Evolutionary conservation across 2,888 invertebrate genomes (phyloP).

Genomic region (Anoncus sp.): DNA sequence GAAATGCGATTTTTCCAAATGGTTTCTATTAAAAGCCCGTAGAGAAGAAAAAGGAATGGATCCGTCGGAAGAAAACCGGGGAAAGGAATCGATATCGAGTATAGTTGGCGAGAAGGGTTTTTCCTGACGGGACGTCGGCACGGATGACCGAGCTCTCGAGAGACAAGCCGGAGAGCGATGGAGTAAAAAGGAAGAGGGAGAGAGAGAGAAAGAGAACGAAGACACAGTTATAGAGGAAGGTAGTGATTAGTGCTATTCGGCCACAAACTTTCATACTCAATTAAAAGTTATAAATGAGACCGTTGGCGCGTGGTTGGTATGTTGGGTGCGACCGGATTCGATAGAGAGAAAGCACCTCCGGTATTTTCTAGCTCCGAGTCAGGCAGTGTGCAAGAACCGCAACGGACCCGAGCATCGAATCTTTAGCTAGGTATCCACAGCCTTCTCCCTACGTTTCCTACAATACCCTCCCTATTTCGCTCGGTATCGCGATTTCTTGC

Average conservation of each 20-base stretch:
- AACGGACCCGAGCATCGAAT: conserved; percentile 50
- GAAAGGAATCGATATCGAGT: conserved; percentile 58
- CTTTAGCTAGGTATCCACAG: conserved; percentile 27
- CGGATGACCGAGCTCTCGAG: conserved; percentile 66
- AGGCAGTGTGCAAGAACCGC: conserved; percentile 27
- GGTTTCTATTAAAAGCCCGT: conserved; percentile 40
- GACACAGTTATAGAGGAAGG: conserved; percentile 60
- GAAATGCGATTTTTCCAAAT: conserved; percentile 31
- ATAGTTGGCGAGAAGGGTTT: conserved; percentile 58
- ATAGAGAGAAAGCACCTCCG: conserved; percentile 31
- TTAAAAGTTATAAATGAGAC: conserved; percentile 80
- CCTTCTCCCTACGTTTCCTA: not conserved
- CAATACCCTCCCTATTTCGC: not conserved
- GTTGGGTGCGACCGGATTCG: conserved; percentile 8
- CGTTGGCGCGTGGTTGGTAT: conserved; percentile 66
- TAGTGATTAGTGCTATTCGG: conserved; percentile 72
- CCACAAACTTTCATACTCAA: conserved; percentile 77
- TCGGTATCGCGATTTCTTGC: not conserved
- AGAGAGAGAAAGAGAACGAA: conserved; percentile 27
- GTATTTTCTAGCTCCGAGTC: conserved; percentile 38
- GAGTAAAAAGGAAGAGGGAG: conserved; percentile 34
- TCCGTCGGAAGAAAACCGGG: not conserved
- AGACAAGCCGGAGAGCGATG: conserved; percentile 56
- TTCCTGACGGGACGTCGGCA: conserved; percentile 66
- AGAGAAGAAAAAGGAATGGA: not conserved